Conservation (phyloP, 2,113 vertebrate genomes). For the Crotalus helleri region DNA sequence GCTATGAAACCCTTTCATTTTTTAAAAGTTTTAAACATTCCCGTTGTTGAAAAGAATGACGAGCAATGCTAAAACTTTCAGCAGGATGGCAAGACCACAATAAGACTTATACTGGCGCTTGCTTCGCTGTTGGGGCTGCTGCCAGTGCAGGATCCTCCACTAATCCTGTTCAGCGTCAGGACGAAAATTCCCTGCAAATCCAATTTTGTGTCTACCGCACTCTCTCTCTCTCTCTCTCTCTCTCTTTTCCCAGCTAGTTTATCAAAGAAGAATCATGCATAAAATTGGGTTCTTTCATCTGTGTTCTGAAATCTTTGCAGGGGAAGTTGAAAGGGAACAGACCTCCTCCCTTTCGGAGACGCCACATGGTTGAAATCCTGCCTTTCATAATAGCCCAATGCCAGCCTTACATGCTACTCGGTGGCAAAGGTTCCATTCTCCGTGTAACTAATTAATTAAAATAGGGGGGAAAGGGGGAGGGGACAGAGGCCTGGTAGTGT, state of each 20-base stretch:
- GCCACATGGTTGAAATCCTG: background rate
- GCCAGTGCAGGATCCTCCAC: background rate
- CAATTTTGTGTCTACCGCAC: background rate
- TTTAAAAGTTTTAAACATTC: background rate
- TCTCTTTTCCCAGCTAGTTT: background rate
- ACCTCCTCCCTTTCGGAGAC: background rate
- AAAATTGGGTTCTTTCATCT: slow-evolving; percentile 9
- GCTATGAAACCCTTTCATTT: no score
- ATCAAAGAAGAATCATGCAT: background rate
- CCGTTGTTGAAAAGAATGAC: background rate
- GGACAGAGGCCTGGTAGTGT: background rate
- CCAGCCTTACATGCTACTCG: background rate
- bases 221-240: background rate
- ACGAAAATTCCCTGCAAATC: background rate
- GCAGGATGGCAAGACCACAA: background rate
- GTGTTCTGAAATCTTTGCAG: background rate
- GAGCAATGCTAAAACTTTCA: background rate
- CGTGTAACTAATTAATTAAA: slow-evolving; percentile 40
- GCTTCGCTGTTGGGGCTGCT: background rate
- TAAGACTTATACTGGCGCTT: no score
- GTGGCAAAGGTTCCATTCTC: slow-evolving; percentile 21
- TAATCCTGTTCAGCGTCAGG: background rate
- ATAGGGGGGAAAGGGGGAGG: fast-evolving
- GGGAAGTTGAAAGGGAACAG: background rate
- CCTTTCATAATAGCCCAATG: background rate